A percentile compares a stretch with the other conserved stretches of the same genome.
Conservation (phyloP, 2,797 vertebrate species). For the Iguana delicatissima region DNA sequence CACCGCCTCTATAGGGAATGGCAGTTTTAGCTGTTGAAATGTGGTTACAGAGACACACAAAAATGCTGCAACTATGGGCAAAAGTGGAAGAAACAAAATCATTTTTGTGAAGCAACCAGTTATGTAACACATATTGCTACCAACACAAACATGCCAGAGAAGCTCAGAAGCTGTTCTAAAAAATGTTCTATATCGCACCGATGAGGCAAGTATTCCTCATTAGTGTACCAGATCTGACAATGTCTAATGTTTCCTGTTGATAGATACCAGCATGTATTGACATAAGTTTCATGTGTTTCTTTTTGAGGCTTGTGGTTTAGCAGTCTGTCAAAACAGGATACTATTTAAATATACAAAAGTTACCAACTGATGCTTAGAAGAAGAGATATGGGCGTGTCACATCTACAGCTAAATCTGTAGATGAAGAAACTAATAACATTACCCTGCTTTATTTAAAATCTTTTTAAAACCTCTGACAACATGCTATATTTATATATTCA, state of each 20-base stretch:
- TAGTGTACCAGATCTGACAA: constrained; percentile 48
- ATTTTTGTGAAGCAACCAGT: constrained; percentile 43
- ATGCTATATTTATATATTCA: constrained; percentile 78
- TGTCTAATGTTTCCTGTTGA: constrained; percentile 83
- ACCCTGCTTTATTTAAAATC: constrained; percentile 15
- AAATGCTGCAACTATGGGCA: constrained; percentile 33
- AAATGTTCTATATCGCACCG: constrained; percentile 59
- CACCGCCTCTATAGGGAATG: background rate
- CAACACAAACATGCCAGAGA: background rate
- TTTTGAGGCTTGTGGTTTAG: constrained; percentile 86
- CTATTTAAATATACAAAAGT: constrained; percentile 80
- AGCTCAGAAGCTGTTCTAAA: constrained; percentile 32
- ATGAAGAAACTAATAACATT: constrained; percentile 74
- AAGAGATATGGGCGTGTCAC: constrained; percentile 74
- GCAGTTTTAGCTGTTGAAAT: constrained; percentile 27
- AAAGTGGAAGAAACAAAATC: constrained; percentile 52
- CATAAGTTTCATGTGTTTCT: constrained; percentile 70
- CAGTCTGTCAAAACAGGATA: constrained; percentile 92
- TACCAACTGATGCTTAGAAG: constrained; percentile 73
- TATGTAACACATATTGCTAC: constrained; percentile 39
- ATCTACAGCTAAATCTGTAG: constrained; percentile 78
- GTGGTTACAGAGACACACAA: constrained; percentile 26
- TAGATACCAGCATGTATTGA: constrained; percentile 75
- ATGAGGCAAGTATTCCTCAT: constrained; percentile 58
- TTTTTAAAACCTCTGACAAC: constrained; percentile 49